These are phyloP conservation scores for Scrobipalpa costella DNA, from an alignment of 2,888 invertebrate species.

Conservation along the genomic window DNA sequence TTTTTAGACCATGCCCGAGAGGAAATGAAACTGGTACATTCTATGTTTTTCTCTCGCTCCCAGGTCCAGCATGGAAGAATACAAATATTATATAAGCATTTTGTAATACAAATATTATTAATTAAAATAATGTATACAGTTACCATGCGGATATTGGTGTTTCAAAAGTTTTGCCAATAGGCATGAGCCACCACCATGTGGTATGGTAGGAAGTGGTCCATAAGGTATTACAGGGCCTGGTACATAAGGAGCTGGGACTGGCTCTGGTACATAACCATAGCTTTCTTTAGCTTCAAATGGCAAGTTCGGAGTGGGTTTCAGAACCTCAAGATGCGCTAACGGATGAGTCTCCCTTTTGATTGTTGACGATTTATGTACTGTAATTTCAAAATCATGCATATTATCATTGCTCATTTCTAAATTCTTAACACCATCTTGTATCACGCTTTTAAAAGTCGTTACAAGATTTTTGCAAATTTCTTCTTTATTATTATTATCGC, in stretches of 20 bases:
- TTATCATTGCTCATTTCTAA: neutral
- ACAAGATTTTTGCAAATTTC: conserved; percentile 62
- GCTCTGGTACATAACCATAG: conserved; percentile 33
- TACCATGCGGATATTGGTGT: conserved; percentile 45
- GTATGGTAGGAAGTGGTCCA: conserved; percentile 13
- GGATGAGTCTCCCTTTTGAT: conserved; percentile 51
- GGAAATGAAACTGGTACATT: no score
- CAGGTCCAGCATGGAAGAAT: no score
- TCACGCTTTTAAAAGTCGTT: conserved; percentile 50
- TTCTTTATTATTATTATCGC: conserved; percentile 53
- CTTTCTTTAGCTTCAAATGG: conserved; percentile 35
- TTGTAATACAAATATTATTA: no score
- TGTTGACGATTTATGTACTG: conserved; percentile 23
- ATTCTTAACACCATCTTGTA: conserved; percentile 24
- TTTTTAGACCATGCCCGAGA: no score
- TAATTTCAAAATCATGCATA: neutral
- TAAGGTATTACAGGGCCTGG: conserved; percentile 23
- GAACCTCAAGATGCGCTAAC: conserved; percentile 34
- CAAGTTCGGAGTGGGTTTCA: conserved; percentile 36
- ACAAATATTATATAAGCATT: no score
- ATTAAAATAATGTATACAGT: neutral
- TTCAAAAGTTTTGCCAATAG: conserved; percentile 58
- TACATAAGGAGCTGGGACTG: conserved; percentile 27
- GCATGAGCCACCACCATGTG: conserved; percentile 51
- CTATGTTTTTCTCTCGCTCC: no score